Evolutionary conservation across 1,140 invertebrate genomes (phyloP), one percentile per base, ranked within the genome.

Genomic region (Drosophila littoralis): DNA sequence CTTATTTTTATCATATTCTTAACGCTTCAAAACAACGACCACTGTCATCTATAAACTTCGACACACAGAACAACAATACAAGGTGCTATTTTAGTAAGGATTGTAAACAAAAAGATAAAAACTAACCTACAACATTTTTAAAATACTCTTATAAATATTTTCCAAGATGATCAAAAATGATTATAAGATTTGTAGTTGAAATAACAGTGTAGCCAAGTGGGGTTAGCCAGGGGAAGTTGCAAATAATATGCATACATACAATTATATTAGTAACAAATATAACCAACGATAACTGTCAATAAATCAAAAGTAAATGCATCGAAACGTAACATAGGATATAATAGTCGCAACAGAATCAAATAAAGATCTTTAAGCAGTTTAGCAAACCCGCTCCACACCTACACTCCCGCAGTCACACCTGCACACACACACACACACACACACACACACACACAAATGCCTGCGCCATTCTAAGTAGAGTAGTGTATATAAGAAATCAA

Each of bases 201-300:
- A 69, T 50, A 72, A 35, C 15, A 36, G 60, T 42, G 42, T 28
- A 64, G 76, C 36, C 43, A 58, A 22, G 33, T 54, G 38, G 15
- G 42, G 32, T 52, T 12, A 72, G 75, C 65, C 68, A 60, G 73
- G 78, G 63, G 54, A 51, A 77, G 74, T 75, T 74, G 69, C 71
- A 83, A 89, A 52, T 77, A 66, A 55, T 61, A 38, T 52, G 50
- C 10, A 65, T 10, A 17, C 13, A 66, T 35, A 46, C 22, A 50
- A 68, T 48, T 9, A 48, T 73, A 73, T 68, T 73, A 59, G 55
- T 55, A 73, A 60, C 40, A 73, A 74, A 55, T 51, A 80, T 89
- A 89, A 84, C 84, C 84, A 89, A 89, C 84, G 84, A 89, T 84
- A 78, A 89, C 67, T 84, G 85, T 89, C 85, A 89, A 89, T 79